Percentiles rank a stretch among this genome's conserved stretches.
Conservation (phyloP, 2,113 vertebrate genomes). For the Polypterus bichir region DNA sequence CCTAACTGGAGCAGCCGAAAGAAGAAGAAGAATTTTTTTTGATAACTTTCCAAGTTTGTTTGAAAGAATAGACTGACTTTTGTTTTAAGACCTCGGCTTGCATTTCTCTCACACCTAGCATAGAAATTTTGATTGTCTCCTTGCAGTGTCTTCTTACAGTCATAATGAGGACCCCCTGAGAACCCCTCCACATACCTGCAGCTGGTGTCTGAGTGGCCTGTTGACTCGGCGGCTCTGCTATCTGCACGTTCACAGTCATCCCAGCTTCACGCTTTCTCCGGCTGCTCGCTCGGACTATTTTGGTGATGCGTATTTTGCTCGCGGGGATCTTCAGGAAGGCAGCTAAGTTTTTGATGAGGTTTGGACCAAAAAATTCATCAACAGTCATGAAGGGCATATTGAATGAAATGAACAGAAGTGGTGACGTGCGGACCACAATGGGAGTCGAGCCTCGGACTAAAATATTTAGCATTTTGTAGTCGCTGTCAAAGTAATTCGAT, state of each 20-base stretch:
- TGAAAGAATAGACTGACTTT: too few species aligned
- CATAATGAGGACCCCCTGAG: background rate
- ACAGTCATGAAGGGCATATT: slow-evolving; percentile 56
- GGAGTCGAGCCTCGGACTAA: slow-evolving; percentile 53
- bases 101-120: too few species aligned
- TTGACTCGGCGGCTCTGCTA: slow-evolving; percentile 47
- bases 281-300: slow-evolving; percentile 36
- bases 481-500: slow-evolving; percentile 61
- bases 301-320: slow-evolving; percentile 63
- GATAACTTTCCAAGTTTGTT: too few species aligned
- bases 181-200: slow-evolving; percentile 30
- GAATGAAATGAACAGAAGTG: slow-evolving; percentile 58
- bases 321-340: slow-evolving; percentile 54
- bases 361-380: slow-evolving; percentile 54
- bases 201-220: slow-evolving; percentile 34
- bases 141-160: too few species aligned
- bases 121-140: too few species aligned
- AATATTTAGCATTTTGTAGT: slow-evolving; percentile 61
- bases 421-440: slow-evolving; percentile 49
- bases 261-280: slow-evolving; percentile 43
- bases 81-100: too few species aligned
- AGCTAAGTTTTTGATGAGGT: slow-evolving; percentile 60
- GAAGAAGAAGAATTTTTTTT: too few species aligned
- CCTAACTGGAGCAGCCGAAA: too few species aligned
- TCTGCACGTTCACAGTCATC: slow-evolving; percentile 51